Conservation (phyloP, 2,113 vertebrate genomes). For the Thunnus maccoyii region DNA sequence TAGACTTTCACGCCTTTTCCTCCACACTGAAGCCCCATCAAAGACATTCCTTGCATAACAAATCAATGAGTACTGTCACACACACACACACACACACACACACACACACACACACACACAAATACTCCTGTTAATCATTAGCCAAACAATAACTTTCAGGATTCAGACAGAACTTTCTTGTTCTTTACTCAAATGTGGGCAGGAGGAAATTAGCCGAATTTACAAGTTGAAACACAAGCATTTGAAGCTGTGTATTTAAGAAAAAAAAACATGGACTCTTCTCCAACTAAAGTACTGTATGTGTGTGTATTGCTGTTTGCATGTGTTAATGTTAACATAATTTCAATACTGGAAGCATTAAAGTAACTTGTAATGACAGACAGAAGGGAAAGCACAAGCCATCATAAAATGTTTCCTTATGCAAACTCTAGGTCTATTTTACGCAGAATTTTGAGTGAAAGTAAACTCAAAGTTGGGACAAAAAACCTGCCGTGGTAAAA, state of each 20-base stretch:
- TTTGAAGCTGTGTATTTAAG: not conserved
- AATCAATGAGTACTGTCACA: slow-evolving; percentile 87
- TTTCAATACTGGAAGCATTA: no score
- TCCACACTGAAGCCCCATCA: slow-evolving; percentile 89
- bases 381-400: no score
- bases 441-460: no score
- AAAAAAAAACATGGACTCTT: no score
- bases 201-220: not conserved
- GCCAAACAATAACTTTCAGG: slow-evolving; percentile 43
- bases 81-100: slow-evolving; percentile 51
- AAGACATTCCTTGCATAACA: slow-evolving; percentile 92
- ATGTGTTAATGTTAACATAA: no score
- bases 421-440: no score
- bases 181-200: slow-evolving; percentile 5
- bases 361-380: no score
- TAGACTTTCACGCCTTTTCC: slow-evolving; percentile 89
- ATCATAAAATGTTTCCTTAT: no score
- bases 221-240: not conserved
- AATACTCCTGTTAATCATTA: slow-evolving; percentile 59
- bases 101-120: slow-evolving; percentile 22
- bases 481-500: no score
- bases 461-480: no score
- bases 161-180: slow-evolving; percentile 76
- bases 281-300: not conserved
- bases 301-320: not conserved